Base-by-base conservation (phyloP, 2,113 vertebrate species). In the Regulus satrapa region DNA sequence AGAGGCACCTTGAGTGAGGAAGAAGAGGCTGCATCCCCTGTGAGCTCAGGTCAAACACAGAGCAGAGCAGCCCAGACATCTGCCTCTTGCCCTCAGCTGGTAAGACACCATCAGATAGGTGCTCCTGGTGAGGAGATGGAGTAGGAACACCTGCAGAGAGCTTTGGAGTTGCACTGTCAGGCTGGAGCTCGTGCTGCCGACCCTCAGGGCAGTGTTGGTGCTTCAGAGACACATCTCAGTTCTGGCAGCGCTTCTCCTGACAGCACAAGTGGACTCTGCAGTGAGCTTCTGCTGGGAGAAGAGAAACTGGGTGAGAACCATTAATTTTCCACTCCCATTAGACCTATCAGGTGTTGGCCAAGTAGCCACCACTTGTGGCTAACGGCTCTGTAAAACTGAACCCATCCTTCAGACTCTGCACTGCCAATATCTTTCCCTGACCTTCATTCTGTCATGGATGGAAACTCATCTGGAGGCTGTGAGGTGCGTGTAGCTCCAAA, bases 1-100 rank as follows among this genome's bases (percentile, higher is more conserved):
- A 93, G 89, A 96, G 56, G 32, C 49, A 29, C 49, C 93, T 83
- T 49, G 80, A 63, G 36, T 64, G 64, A 85, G 59, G 56, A 59
- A 66, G 75, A 56, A 29, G 85, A 69, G 64, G 55, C 56, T 95
- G 51, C 32, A 11, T 83, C 93, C 49, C 43, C 25, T 48, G 56
- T 52, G 79, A 88, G 18, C 92, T 85, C 55, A 89, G 95, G 95
- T 80, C 94, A 85, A 76, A 72, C 89, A 48, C 23, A 72, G 64
- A 79, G 12, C 78, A 81, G 46, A 28, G 40, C 43, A 78, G 31
- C 55, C 52, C 71, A 25, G 83, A 90, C 74, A 28, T 25, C 12
- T 34, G 38, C 19, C 77, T 54, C 34, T 59, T 73, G 24, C 32
- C 41, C 43, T 68, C 91, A 89, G 43, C 31, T 87, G 41, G 23